Evolutionary conservation across 2,113 vertebrate genomes (phyloP).

Genomic region (Procavia capensis): DNA sequence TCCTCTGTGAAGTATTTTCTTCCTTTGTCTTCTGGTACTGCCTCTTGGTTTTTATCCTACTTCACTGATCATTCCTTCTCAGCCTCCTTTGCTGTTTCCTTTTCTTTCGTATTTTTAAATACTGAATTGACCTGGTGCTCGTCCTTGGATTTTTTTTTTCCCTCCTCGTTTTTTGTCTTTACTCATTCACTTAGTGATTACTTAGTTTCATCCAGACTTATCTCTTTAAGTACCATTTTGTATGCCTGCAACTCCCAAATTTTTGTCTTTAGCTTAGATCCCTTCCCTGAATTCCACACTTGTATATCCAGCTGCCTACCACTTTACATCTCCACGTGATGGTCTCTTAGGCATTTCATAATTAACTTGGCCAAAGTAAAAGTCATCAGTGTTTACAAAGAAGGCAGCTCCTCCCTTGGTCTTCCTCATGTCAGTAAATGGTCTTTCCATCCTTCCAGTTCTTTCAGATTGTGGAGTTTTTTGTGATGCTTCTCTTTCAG

Average conservation of each 20-base stretch:
- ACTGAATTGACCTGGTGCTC: not conserved
- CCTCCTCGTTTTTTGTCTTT: not conserved
- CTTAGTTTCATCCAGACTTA: conserved; percentile 39
- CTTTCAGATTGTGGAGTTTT: conserved; percentile 6
- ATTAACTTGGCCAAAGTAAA: conserved; percentile 48
- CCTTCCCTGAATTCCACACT: not conserved
- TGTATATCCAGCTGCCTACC: not conserved
- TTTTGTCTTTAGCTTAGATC: conserved; percentile 51
- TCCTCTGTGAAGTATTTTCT: not conserved
- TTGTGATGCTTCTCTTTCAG: not conserved
- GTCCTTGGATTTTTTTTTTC: conserved; percentile 5
- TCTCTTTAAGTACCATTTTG: conserved; percentile 41
- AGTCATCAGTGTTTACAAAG: not conserved
- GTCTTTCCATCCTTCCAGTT: not conserved
- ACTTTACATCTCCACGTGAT: not conserved
- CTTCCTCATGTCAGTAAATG: not conserved
- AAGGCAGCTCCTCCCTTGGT: not conserved
- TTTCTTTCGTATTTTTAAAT: conserved; percentile 34
- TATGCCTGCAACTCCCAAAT: not conserved
- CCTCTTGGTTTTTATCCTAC: conserved; percentile 13
- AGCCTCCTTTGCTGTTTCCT: not conserved
- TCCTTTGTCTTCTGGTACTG: not conserved
- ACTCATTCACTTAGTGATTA: conserved; percentile 25
- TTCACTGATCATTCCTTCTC: not conserved
- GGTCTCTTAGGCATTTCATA: not conserved